Conservation (phyloP, 1,140 invertebrate genomes). For the Proales similis region DNA sequence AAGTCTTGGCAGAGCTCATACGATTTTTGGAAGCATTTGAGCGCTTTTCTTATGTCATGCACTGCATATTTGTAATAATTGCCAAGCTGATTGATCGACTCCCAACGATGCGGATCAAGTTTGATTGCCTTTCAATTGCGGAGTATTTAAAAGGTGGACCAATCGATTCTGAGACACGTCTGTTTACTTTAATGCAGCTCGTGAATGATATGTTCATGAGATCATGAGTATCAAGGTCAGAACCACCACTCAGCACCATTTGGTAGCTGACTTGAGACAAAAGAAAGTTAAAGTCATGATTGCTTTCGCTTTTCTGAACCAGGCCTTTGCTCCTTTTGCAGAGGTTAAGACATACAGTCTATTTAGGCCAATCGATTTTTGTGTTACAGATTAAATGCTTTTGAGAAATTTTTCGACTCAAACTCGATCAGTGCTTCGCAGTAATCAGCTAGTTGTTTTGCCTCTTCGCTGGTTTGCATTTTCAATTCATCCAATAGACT, state of each 20-base stretch:
- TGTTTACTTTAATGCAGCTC: no score
- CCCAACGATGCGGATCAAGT: conserved; percentile 29
- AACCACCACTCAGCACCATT: conserved; percentile 2
- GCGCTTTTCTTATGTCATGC: conserved; percentile 26
- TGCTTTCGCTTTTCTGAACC: not conserved
- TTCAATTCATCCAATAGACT: conserved; percentile 21
- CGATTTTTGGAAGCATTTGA: conserved; percentile 37
- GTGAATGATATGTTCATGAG: no score
- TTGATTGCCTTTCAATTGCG: conserved; percentile 26
- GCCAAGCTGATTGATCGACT: conserved; percentile 25
- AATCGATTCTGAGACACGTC: no score
- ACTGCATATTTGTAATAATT: conserved; percentile 35
- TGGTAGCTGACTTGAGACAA: conserved; percentile 17
- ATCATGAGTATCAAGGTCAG: conserved; percentile 21
- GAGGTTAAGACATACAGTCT: no score
- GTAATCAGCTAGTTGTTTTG: no score
- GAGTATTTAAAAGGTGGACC: no score
- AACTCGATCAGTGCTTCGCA: no score
- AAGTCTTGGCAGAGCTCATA: conserved; percentile 28
- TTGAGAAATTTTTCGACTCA: no score
- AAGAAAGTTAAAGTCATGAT: conserved; percentile 24
- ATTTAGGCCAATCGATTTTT: no score
- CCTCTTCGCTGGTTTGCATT: no score
- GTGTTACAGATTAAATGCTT: no score
- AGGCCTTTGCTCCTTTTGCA: conserved; percentile 1